A percentile compares a stretch with the other conserved stretches of the same genome.
Conservation (phyloP, 37 sponge, comb jelly and placozoan species). For the Hormiphora californensis region DNA sequence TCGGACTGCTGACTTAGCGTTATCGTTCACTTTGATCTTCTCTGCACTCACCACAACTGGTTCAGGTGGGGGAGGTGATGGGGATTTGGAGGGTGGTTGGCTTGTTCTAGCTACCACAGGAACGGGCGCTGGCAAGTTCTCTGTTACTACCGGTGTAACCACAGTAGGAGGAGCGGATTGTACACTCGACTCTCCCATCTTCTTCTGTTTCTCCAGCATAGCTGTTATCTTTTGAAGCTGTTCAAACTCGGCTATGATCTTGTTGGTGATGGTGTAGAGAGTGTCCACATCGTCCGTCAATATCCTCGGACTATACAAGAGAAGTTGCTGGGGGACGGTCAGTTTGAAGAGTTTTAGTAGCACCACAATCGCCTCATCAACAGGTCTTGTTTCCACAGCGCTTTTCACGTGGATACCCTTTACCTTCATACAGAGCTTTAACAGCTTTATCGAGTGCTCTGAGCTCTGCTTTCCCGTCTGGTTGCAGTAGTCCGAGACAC, state of each 20-base stretch:
- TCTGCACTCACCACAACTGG: neutral
- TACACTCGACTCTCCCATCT: neutral
- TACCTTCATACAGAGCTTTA: constrained; percentile 37
- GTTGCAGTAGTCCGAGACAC: constrained; percentile 43
- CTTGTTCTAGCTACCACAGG: no score
- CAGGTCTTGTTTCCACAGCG: constrained; percentile 15
- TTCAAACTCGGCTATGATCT: constrained; percentile 31
- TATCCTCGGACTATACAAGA: neutral
- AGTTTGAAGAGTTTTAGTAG: constrained; percentile 36
- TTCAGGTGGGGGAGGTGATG: neutral
- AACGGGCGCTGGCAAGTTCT: neutral
- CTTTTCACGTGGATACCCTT: constrained; percentile 2
- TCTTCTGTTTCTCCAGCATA: constrained; percentile 46
- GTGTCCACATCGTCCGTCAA: neutral
- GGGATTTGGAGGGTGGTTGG: neutral
- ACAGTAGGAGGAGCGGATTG: neutral
- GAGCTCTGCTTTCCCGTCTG: neutral
- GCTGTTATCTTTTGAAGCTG: constrained; percentile 28
- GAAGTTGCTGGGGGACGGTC: constrained; percentile 31
- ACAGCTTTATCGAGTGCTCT: constrained; percentile 41
- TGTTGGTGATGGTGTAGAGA: constrained; percentile 7
- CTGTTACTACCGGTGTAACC: neutral
- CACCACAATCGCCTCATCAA: constrained; percentile 46
- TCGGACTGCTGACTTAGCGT: constrained; percentile 20
- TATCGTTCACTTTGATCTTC: constrained; percentile 32